phyloP scores from a whole-genome alignment of 2,797 vertebrate genomes.

The Pangasius djambal region DNA sequence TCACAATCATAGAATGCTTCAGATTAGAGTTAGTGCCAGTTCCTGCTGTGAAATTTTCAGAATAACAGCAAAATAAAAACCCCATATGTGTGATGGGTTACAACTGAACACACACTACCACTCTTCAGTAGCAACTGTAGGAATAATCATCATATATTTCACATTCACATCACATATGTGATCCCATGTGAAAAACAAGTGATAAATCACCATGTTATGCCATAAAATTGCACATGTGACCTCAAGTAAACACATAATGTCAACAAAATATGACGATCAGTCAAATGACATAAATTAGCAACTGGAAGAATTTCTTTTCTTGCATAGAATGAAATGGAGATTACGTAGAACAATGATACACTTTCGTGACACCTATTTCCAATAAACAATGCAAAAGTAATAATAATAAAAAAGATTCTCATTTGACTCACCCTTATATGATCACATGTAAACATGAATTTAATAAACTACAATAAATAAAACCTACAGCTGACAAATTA shows the following conservation, averaged over 20 bases:
- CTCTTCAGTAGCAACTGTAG: neutral
- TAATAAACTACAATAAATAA: neutral
- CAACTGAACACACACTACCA: neutral
- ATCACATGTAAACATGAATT: neutral
- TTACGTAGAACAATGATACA: too few species aligned
- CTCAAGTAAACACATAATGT: neutral
- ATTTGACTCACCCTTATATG: neutral
- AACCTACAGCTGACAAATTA: neutral
- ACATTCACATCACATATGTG: neutral
- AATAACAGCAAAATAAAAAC: neutral
- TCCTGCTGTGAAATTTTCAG: slow-evolving; percentile 28
- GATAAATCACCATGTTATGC: neutral
- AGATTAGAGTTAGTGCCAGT: slow-evolving; percentile 40
- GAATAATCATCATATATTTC: neutral
- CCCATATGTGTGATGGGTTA: neutral
- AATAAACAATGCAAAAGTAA: neutral
- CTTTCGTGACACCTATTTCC: neutral
- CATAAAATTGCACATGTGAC: neutral
- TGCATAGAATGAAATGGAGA: neutral
- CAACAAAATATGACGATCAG: neutral
- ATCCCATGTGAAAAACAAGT: too few species aligned
- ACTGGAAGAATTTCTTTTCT: neutral
- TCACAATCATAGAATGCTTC: slow-evolving; percentile 56
- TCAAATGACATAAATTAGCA: neutral
- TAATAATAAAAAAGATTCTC: neutral